Evolutionary conservation across 2,888 invertebrate species (phyloP), one percentile per base, ranked within the genome.

Genomic region (Heteropelma amictum): DNA sequence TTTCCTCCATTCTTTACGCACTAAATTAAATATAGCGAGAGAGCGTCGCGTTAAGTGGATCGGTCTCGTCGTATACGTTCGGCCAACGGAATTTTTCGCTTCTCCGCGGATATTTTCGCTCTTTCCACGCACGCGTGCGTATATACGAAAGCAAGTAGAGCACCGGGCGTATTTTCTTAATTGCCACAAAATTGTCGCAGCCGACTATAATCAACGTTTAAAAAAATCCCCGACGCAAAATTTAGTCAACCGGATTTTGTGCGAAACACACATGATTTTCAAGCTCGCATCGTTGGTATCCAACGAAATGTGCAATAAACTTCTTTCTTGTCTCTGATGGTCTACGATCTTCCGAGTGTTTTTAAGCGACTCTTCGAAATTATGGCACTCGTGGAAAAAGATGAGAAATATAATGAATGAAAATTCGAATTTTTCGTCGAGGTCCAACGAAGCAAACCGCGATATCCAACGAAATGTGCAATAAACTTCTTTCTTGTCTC

Each of bases 11-110:
- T 63, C 63, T 54, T 47, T 47, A 35, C 54, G n/a, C 30, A 30
- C 35, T 63, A 63, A 76, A 76, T 76, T 72, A 77, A 76, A 77
- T 76, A 72, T 72, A 77, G 76, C 65, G 61, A 69, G 63, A 61
- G 40, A 68, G 61, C 42, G 51, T 67, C 49, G 53, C 69, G 65
- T 72, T 61, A 72, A 77, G 76, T 77, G 67, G 72, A 71, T 67
- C 76, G 54, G 49, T 76, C 72, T 77, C 72, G 72, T 77, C 72
- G n/a, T n/a, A 61, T 68, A 68, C 61, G 56, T 72, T 72, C 17
- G 61, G 72, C 72, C 72, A 47, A 54, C 60, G 61, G 23, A 61
- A 68, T 72, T 72, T 61, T 61, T 67, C 56, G 61, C 35, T 54
- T 35, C 47, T 47, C 68, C 67, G 40, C 68, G 49, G 61, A 68